Evolutionary conservation across 2,113 vertebrate species (phyloP).

Genomic region (Gadus chalcogrammus): DNA sequence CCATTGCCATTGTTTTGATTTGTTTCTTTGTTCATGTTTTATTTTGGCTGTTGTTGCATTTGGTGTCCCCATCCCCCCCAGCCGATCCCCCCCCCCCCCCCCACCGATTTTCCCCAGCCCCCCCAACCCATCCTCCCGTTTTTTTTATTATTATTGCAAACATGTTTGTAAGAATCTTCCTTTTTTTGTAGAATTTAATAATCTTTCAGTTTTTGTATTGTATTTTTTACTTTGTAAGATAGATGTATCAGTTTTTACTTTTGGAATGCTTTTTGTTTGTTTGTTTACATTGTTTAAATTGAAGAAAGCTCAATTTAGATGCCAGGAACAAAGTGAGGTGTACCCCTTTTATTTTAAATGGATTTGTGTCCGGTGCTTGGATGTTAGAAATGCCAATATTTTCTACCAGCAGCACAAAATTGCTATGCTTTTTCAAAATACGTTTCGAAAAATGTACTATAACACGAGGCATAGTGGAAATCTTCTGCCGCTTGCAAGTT

Average conservation of each 20-base stretch:
- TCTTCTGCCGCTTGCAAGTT: conserved; percentile 26
- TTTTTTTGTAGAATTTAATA: conserved; percentile 60
- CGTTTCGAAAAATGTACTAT: conserved; percentile 36
- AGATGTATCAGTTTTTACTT: conserved; percentile 60
- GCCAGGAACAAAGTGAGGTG: conserved; percentile 69
- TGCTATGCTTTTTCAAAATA: conserved; percentile 42
- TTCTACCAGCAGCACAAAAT: conserved; percentile 57
- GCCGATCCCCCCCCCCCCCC: background rate
- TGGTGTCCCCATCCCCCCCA: conserved; percentile 11
- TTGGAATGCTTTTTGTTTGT: conserved; percentile 52
- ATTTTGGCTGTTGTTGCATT: conserved; percentile 39
- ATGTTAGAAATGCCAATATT: conserved; percentile 54
- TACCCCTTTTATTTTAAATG: conserved; percentile 36
- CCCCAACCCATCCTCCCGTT: background rate
- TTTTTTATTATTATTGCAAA: conserved; percentile 56
- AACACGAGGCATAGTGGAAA: conserved; percentile 38
- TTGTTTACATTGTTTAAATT: conserved; percentile 63
- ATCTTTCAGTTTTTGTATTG: conserved; percentile 33
- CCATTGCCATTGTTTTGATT: conserved; percentile 51
- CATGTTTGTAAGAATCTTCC: conserved; percentile 63
- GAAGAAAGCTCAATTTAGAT: conserved; percentile 59
- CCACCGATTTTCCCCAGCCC: background rate
- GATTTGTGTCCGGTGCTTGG: conserved; percentile 56
- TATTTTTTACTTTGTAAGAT: conserved; percentile 67
- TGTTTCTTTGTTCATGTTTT: conserved; percentile 52